Evolutionary conservation across 2,888 invertebrate genomes (phyloP), one percentile per base, ranked within the genome.

Genomic region (Ochropacha duplaris): DNA sequence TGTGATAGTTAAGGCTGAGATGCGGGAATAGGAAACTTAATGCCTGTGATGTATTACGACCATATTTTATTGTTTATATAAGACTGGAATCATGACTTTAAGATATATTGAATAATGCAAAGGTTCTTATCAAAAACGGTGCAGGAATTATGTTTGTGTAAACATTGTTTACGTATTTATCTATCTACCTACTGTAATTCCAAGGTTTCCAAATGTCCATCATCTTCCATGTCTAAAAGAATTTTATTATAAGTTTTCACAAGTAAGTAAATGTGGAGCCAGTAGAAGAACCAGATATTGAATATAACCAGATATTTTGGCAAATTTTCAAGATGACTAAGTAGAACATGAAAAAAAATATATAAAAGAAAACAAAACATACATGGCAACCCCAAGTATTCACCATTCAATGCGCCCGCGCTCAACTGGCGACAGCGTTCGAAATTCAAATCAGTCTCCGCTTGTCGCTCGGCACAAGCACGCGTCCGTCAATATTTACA

Each of bases 401-500:
- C 86, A 81, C 76, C 78, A 87, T 87, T 86, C 83, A 86, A 86
- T 87, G 90, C 90, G 88, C 87, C 61, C 57, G 86, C 87, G 87
- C 86, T 54, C 56, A 60, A 68, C 61, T 59, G 64, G 57, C 57
- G 71, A 77, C 73, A 73, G 76, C 78, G 73, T 88, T 84, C 90
- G 83, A 87, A 89, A 92, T 92, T 91, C 90, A 92, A 92, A 91
- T 91, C 90, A 89, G 86, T 90, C 86, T 81, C 71, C 75, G 79
- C 82, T 78, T 79, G 83, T 84, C 79, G 69, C 68, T 80, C 75
- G 83, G 73, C 78, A 76, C 72, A 76, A 66, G 78, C 83, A 78
- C 79, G 79, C 79, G 84, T 81, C 84, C 73, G 78, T 81, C 83
- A 78, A 60, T 65, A 91, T 92, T 90, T 88, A 87, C 91, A 90